Conservation (phyloP, 2,113 vertebrate species). For the Nyctereutes procyonoides region DNA sequence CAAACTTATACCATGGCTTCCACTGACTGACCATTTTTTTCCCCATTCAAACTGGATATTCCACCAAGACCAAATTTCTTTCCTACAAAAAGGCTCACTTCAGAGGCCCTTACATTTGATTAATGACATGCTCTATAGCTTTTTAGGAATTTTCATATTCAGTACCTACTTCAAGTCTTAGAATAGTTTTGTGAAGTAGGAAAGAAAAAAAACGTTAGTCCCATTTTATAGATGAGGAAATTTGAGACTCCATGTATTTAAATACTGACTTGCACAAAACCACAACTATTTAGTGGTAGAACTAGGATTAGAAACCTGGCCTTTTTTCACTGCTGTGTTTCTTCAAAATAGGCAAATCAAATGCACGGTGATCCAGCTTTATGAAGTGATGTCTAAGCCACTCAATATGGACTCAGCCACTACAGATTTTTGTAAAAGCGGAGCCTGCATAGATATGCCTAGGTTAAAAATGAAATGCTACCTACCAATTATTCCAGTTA, state of each 20-base stretch:
- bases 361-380: not conserved
- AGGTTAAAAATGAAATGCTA: not conserved
- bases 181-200: not conserved
- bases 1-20: not conserved
- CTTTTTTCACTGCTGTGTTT: not conserved
- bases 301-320: not conserved
- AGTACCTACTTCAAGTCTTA: not conserved
- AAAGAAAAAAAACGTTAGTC: not conserved
- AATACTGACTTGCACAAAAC: not conserved
- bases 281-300: not conserved
- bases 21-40: not conserved
- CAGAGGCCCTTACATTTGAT: not conserved
- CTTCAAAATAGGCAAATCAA: not conserved
- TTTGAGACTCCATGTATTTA: not conserved
- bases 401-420: not conserved
- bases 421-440: not conserved
- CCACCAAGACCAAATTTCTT: not conserved
- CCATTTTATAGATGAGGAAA: conserved; percentile 22
- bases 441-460: not conserved
- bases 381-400: not conserved
- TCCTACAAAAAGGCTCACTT: not conserved
- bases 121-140: not conserved
- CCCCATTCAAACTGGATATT: not conserved
- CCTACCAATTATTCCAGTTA: not conserved
- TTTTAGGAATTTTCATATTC: not conserved